Base-by-base conservation (phyloP, 2,888 invertebrate species). In the Schrankia costaestrigalis region DNA sequence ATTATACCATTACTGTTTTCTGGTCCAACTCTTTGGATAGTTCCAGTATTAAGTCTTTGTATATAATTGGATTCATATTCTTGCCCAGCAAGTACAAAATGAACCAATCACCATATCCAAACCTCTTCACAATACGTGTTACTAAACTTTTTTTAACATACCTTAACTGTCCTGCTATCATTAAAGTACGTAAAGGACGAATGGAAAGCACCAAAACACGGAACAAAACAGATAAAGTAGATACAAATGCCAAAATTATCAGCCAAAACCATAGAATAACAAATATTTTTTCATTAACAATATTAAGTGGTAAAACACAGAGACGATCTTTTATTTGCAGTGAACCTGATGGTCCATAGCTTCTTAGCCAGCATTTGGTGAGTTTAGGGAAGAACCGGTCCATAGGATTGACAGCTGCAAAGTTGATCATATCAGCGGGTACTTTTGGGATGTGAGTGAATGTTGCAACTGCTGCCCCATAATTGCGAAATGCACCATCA, bases 281-380 rank as follows among this genome's bases (percentile, higher is more conserved):
- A 59, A 93, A 94, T 47, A 95, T 90, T 68, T 95, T 95, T 63
- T 95, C 94, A 63, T 95, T 94, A 24, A 95, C 90, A 47, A 94
- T 91, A 62, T 95, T 95, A 5, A 95, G 62, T 0, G 95, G 93
- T 8, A 95, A 78, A n/a, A 95, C 88, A 55, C 95, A 95, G 0
- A 95, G 81, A 0, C 90, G 89, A 58, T 93, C 93, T 42, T 83
- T 81, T 0, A 73, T 61, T 55, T 92, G 89, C 1, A 90, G 46
- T 3, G 82, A 71, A 2, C 93, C 93, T 0, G 90, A 87, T 0
- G 90, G 88, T 2, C 93, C 93, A 39, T 87, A 91, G 44, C 69
- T 86, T 31, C 88, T 76, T 39, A 90, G 84, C 52, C 83, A 87
- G 67, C 93, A 93, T 63, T 91, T 92, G 8, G 93, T 91, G 11